Evolutionary conservation across 2,888 invertebrate genomes (phyloP).

Genomic region (Ptychoptera contaminata): DNA sequence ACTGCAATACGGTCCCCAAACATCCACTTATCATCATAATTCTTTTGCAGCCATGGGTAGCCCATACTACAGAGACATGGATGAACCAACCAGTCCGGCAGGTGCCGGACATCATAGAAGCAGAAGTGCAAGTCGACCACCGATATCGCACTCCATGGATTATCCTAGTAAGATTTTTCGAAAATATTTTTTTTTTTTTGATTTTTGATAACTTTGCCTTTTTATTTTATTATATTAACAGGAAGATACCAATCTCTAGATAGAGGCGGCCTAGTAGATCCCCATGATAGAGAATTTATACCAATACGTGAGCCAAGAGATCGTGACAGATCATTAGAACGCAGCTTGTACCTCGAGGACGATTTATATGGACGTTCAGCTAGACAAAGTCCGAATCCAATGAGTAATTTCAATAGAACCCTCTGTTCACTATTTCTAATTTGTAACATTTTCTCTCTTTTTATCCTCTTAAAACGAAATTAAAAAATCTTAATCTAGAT

Average conservation of each 20-base stretch:
- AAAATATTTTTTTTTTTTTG: background rate
- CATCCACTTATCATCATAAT: slow-evolving; percentile 29
- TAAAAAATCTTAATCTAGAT: slow-evolving; percentile 14
- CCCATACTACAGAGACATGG: slow-evolving; percentile 60
- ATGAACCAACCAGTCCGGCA: slow-evolving; percentile 74
- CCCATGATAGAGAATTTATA: slow-evolving; percentile 72
- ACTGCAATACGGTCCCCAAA: slow-evolving; percentile 20
- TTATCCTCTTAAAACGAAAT: background rate
- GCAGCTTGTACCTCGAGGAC: slow-evolving; percentile 53
- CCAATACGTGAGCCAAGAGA: slow-evolving; percentile 64
- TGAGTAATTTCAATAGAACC: slow-evolving; percentile 13
- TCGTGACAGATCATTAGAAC: slow-evolving; percentile 49
- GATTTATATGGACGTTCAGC: slow-evolving; percentile 52
- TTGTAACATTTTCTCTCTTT: background rate
- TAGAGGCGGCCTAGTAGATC: slow-evolving; percentile 51
- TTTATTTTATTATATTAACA: slow-evolving; percentile 8
- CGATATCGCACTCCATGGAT: slow-evolving; percentile 40
- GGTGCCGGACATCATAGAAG: slow-evolving; percentile 69
- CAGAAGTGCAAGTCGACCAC: slow-evolving; percentile 64
- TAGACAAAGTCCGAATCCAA: slow-evolving; percentile 52
- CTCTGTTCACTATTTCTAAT: no score
- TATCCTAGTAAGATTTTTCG: slow-evolving; percentile 34
- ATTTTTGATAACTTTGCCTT: no score
- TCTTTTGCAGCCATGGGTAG: slow-evolving; percentile 37
- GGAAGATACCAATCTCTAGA: slow-evolving; percentile 55